Percentiles rank a stretch among this genome's conserved stretches.
These are phyloP conservation scores for Galerucella calmariensis DNA, from an alignment of 2,888 invertebrate species.

Conservation along the genomic window DNA sequence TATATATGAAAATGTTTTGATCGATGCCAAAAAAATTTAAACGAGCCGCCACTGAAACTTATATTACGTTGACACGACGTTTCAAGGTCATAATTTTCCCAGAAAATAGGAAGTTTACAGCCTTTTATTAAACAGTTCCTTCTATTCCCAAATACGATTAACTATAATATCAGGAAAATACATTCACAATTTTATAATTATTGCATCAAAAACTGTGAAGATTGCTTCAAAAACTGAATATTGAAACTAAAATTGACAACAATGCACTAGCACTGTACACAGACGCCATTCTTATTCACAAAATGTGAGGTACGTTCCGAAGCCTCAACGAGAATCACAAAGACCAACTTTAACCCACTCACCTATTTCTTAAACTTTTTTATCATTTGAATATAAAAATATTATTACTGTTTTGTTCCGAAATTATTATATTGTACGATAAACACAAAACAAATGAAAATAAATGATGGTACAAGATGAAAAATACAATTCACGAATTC, in stretches of 20 bases:
- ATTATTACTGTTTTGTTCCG: no score
- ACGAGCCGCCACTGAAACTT: slow-evolving; percentile 53
- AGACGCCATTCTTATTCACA: slow-evolving; percentile 46
- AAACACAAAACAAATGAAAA: no score
- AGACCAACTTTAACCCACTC: no score
- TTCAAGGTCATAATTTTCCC: slow-evolving; percentile 60
- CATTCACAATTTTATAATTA: slow-evolving; percentile 20
- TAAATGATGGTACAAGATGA: no score
- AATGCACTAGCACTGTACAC: slow-evolving; percentile 61
- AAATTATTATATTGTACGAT: no score
- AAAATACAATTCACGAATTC: no score
- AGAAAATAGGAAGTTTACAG: slow-evolving; percentile 36
- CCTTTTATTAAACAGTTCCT: slow-evolving; percentile 7
- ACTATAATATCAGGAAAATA: slow-evolving; percentile 18
- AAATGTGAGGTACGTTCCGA: slow-evolving; percentile 23
- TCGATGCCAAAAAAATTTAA: slow-evolving; percentile 19
- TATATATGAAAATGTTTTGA: not conserved
- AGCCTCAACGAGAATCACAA: not conserved
- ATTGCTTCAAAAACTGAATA: slow-evolving; percentile 51
- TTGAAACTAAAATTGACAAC: slow-evolving; percentile 65
- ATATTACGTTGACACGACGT: slow-evolving; percentile 60
- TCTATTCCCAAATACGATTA: slow-evolving; percentile 8
- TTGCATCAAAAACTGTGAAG: slow-evolving; percentile 30
- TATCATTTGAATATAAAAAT: no score
- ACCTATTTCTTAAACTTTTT: no score